These are phyloP conservation scores for Incurvaria masculella DNA, from an alignment of 2,888 invertebrate species.

Conservation along the genomic window DNA sequence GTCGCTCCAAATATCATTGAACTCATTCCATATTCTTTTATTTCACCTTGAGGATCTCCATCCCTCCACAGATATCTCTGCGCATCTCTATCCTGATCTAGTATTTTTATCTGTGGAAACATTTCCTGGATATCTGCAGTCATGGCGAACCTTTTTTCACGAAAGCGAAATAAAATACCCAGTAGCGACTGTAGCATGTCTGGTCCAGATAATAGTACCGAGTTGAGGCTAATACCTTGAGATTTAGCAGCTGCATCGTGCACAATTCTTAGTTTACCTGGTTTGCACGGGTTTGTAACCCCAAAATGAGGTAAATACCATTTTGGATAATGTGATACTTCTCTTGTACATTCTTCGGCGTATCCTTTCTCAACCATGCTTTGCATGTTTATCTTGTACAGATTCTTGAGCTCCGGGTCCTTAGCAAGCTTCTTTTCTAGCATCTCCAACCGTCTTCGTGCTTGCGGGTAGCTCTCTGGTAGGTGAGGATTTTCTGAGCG, in stretches of 20 bases:
- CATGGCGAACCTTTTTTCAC: slow-evolving; percentile 21
- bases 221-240: slow-evolving; percentile 16
- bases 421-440: slow-evolving; percentile 10
- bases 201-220: slow-evolving; percentile 21
- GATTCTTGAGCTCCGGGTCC: slow-evolving; percentile 9
- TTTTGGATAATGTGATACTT: too few relatives aligned
- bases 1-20: slow-evolving; percentile 15
- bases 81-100: slow-evolving; percentile 12
- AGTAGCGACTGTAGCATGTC: slow-evolving; percentile 21
- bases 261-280: slow-evolving; percentile 18
- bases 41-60: background rate
- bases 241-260: slow-evolving; percentile 20
- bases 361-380: slow-evolving; percentile 8
- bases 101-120: slow-evolving; percentile 18
- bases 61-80: background rate
- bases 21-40: slow-evolving; percentile 12
- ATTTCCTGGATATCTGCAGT: slow-evolving; percentile 11
- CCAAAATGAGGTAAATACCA: slow-evolving; percentile 19
- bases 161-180: slow-evolving; percentile 22
- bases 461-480: slow-evolving; percentile 7
- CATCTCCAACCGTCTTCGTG: slow-evolving; percentile 7
- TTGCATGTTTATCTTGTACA: slow-evolving; percentile 10
- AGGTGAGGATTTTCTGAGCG: slow-evolving; percentile 4
- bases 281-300: slow-evolving; percentile 16
- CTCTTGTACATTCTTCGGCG: slow-evolving; percentile 3